Evolutionary conservation across 2,797 vertebrate species (phyloP).

Genomic region (Acridotheres tristis): DNA sequence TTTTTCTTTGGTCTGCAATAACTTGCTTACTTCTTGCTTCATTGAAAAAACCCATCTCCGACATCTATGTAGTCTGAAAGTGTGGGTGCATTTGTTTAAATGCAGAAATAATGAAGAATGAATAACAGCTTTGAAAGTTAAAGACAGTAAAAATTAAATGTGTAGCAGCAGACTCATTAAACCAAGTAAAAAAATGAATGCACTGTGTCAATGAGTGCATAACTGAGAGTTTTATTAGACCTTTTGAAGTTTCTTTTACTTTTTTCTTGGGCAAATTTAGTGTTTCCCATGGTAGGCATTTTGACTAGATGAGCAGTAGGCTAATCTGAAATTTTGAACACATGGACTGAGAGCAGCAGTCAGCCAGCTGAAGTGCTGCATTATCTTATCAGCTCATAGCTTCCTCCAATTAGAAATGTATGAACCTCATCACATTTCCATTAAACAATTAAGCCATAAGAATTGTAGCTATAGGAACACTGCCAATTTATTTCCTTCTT

Average conservation of each 20-base stretch:
- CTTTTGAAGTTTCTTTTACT: conserved; percentile 32
- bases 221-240: conserved; percentile 22
- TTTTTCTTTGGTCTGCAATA: not conserved
- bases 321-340: conserved; percentile 14
- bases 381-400: not conserved
- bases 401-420: not conserved
- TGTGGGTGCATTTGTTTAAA: not conserved
- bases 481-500: not conserved
- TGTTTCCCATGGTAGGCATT: not conserved
- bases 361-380: not conserved
- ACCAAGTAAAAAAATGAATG: not conserved
- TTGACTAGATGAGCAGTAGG: not conserved
- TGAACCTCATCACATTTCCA: not conserved
- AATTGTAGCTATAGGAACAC: not conserved
- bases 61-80: not conserved
- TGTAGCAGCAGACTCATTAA: conserved; percentile 25
- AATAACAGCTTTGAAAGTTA: conserved; percentile 28
- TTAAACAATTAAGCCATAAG: not conserved
- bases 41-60: not conserved
- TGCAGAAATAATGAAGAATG: conserved; percentile 19
- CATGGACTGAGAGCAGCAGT: not conserved
- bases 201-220: not conserved
- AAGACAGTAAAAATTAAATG: conserved; percentile 45
- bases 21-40: not conserved
- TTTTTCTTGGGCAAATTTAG: conserved; percentile 2